Base-by-base conservation (phyloP, 2,888 invertebrate species). In the Mesopsocus fuscifrons region DNA sequence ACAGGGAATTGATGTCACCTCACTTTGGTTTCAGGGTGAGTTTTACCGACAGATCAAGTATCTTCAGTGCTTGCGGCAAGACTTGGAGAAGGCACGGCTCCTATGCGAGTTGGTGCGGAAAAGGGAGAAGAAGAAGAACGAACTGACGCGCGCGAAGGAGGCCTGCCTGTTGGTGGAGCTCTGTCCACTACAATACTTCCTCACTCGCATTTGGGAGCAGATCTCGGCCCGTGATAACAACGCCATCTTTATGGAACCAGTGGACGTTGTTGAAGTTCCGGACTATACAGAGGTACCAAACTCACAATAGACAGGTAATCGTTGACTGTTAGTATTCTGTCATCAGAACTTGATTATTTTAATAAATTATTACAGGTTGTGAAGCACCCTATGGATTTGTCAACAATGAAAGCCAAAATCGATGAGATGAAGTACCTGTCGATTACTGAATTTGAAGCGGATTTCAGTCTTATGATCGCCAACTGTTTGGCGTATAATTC, bases 401-500 rank as follows among this genome's bases (percentile, higher is more conserved):
- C 78, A 23, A 87, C 84, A 0, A 97, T 98, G 87, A 70, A 77
- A 48, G 67, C 65, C 47, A 83, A 81, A 60, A 62, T 84, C 16
- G 79, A 81, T 43, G 62, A 64, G 34, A 72, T 72, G 40, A 61
- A 68, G 42, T 88, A 89, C 58, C 62, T 64, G 5, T 72, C 71
- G 41, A 66, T 95, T 32, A 76, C 78, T 47, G 75, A 81, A 23
- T 72, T 97, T 54, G 84, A 89, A 55, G 67, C 67, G 1, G 97
- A 98, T 64, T 95, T 97, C 59, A 75, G 80, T 54, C 69, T 95
- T n/a, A 95, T 98, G 83, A 84, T 95, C 45, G 74, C 76, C 50
- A 98, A 98, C 62, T 98, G 97, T 57, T 69, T 91, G 53, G 81
- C 81, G 0, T 98, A 97, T 59, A 98, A 98, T 59, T 80, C 84